Percentiles rank a stretch among this genome's conserved stretches.
phyloP scores from a whole-genome alignment of 2,797 vertebrate genomes.

The Toxotes lorentzi region DNA sequence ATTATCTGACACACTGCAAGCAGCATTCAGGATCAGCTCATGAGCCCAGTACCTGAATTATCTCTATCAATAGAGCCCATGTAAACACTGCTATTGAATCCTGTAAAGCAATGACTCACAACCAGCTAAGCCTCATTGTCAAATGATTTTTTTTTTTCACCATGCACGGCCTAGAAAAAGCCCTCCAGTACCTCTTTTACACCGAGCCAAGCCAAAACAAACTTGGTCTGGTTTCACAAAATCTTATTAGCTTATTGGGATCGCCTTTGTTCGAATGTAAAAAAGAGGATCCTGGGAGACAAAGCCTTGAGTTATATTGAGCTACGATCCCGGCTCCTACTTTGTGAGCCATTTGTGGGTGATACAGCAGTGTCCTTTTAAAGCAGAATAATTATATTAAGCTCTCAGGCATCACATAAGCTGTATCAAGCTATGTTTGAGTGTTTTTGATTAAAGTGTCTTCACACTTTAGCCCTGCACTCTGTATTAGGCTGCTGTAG shows the following conservation, averaged over 20 bases:
- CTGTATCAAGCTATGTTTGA: slow-evolving; percentile 22
- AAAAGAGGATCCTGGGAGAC: slow-evolving; percentile 50
- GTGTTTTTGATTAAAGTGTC: slow-evolving; percentile 42
- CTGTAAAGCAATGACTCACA: slow-evolving; percentile 53
- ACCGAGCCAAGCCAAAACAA: slow-evolving; percentile 39
- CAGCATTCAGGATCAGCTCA: slow-evolving; percentile 20
- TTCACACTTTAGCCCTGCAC: slow-evolving; percentile 6
- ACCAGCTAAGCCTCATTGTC: slow-evolving; percentile 46
- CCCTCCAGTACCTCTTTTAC: slow-evolving; percentile 12
- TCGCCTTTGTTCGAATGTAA: slow-evolving; percentile 44
- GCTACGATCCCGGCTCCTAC: slow-evolving; percentile 43
- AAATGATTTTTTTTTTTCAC: slow-evolving; percentile 28
- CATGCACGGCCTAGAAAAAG: not conserved
- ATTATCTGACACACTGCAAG: slow-evolving; percentile 18
- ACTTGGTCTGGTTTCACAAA: slow-evolving; percentile 52
- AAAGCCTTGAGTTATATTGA: slow-evolving; percentile 59
- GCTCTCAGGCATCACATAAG: slow-evolving; percentile 42
- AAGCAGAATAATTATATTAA: slow-evolving; percentile 58
- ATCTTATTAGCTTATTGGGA: slow-evolving; percentile 47
- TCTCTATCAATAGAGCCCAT: slow-evolving; percentile 17
- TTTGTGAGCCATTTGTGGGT: slow-evolving; percentile 52
- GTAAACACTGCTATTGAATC: slow-evolving; percentile 46
- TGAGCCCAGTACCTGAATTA: slow-evolving; percentile 26
- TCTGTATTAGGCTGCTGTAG: not conserved
- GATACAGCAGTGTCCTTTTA: slow-evolving; percentile 42